These are phyloP conservation scores for Malurus melanocephalus DNA, from an alignment of 2,113 vertebrate species.

Conservation along the genomic window DNA sequence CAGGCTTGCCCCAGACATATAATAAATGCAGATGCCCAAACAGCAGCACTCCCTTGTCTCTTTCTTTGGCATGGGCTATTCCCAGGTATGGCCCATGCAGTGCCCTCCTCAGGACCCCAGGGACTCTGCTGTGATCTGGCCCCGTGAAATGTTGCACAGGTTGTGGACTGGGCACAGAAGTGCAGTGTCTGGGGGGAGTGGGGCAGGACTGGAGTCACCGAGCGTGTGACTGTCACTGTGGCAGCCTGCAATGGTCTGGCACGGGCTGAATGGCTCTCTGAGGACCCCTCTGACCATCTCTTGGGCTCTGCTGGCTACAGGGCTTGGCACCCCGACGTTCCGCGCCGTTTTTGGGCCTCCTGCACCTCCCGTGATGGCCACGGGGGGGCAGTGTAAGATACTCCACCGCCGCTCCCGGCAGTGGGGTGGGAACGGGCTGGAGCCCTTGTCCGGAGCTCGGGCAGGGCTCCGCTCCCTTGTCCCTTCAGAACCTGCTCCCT, in stretches of 20 bases:
- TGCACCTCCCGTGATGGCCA: neutral
- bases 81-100: neutral
- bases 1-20: neutral
- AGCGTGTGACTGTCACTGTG: neutral
- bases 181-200: no score
- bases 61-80: neutral
- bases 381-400: constrained; percentile 18
- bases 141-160: neutral
- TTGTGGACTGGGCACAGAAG: neutral
- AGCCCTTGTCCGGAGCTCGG: neutral
- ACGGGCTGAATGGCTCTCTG: fast-evolving
- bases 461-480: neutral
- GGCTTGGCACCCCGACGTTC: fast-evolving
- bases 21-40: constrained; percentile 51
- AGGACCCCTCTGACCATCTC: fast-evolving
- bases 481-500: neutral
- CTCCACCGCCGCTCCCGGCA: fast-evolving
- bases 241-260: neutral
- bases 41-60: neutral
- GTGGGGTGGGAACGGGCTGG: neutral
- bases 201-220: neutral
- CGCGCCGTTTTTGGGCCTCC: neutral
- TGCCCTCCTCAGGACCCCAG: neutral
- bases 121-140: neutral
- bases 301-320: neutral